Base-by-base conservation (phyloP, 2,797 vertebrate genomes). In the Xiphorhynchus erythropygius region DNA sequence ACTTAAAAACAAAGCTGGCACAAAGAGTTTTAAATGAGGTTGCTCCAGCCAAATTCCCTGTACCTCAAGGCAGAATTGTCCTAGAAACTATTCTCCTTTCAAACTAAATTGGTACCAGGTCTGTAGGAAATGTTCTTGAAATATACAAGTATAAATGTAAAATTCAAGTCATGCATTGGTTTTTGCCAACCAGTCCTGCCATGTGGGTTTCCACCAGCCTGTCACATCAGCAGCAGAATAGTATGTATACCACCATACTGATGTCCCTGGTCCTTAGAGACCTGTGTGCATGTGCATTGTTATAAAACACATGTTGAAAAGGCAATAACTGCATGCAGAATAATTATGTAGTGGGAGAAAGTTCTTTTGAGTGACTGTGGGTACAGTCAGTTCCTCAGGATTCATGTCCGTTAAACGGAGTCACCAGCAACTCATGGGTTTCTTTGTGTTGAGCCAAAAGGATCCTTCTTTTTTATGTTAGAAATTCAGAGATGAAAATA, bases 1-100 rank as follows among this genome's bases (percentile, higher is more conserved):
- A 30, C 11, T 89, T 70, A 50, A 57, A 88, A 93, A 82, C 79
- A 95, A 89, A 95, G 77, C 80, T 95, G 88, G 84, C 90, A 73
- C 47, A 42, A 21, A 47, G 60, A 77, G 25, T 80, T 91, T 44
- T 92, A 80, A 85, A 57, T 87, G 12, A 84, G 37, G 24, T 22
- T 92, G 71, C 28, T 32, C 32, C n/a, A 80, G 73, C 84, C 87
- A 89, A 83, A 56, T 84, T 70, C 57, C 32, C 65, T 87, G 37
- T 68, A 80, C 84, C 52, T 92, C 75, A 65, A 87, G 82, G 82
- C 82, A 91, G 76, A 86, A 25, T 94, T 93, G 57, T 68, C 68
- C 64, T 86, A 87, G 68, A 83, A 94, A 92, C 24, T 74, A 10
- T 70, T 60, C 85, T 91, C 9, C 56, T 64, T 78, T 77, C 56